phyloP scores from a whole-genome alignment of 2,888 invertebrate species.

The Phoenoteleia sp. region DNA sequence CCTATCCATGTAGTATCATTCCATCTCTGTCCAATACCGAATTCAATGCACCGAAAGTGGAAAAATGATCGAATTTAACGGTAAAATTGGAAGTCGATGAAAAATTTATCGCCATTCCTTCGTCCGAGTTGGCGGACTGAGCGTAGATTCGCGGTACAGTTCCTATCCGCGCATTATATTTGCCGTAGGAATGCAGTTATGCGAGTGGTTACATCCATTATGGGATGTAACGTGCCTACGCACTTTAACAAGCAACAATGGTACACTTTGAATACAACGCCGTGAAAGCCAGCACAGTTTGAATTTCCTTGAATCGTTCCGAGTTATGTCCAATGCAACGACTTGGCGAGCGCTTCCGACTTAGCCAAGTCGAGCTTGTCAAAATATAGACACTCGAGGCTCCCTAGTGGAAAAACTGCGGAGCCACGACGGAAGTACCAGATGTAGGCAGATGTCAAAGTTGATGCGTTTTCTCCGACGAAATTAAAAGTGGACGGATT shows the following conservation, averaged over 20 bases:
- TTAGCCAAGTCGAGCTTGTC: constrained; percentile 59
- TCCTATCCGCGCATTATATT: constrained; percentile 60
- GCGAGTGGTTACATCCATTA: constrained; percentile 74
- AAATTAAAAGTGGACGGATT: not conserved
- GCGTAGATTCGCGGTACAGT: constrained; percentile 36
- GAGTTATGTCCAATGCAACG: constrained; percentile 66
- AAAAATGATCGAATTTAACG: constrained; percentile 19
- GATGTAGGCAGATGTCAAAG: constrained; percentile 36
- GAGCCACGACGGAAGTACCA: not conserved
- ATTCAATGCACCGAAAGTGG: not conserved
- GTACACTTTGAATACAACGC: constrained; percentile 69
- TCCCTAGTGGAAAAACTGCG: not conserved
- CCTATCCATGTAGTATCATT: too few relatives aligned
- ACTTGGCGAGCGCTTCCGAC: constrained; percentile 58
- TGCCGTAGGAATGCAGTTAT: constrained; percentile 72
- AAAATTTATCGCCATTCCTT: constrained; percentile 22
- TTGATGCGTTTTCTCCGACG: constrained; percentile 14
- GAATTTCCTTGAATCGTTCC: constrained; percentile 64
- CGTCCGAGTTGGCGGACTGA: constrained; percentile 12
- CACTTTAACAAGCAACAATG: constrained; percentile 73
- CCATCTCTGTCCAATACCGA: not conserved
- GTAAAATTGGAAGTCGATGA: constrained; percentile 23
- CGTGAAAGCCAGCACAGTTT: constrained; percentile 63
- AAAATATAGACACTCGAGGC: constrained; percentile 48
- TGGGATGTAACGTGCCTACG: constrained; percentile 72